Evolutionary conservation across 2,113 vertebrate genomes (phyloP).

Genomic region (Notechis scutatus): DNA sequence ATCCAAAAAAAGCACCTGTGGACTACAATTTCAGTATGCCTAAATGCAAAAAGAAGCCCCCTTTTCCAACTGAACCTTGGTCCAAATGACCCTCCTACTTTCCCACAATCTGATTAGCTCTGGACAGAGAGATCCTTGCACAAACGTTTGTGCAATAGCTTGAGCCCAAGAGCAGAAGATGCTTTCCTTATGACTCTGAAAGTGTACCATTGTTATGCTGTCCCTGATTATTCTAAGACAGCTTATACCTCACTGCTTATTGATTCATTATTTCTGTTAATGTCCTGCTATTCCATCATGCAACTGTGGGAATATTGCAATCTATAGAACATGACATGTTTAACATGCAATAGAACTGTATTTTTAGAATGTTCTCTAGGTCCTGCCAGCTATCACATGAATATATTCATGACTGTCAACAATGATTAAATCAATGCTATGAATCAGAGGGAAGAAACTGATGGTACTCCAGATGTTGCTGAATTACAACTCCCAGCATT

Average conservation of each 20-base stretch:
- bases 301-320: neutral
- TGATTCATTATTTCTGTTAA: neutral
- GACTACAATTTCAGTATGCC: neutral
- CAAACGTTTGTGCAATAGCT: neutral
- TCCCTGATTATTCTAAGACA: neutral
- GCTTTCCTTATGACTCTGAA: neutral
- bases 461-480: neutral
- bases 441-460: neutral
- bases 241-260: neutral
- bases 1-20: neutral
- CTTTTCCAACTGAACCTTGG: neutral
- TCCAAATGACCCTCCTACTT: neutral
- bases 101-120: neutral
- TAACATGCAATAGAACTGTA: neutral
- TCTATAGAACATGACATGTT: neutral
- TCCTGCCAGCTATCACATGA: neutral
- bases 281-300: neutral
- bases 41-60: neutral
- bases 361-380: neutral
- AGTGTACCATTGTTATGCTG: neutral
- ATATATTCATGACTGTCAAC: neutral
- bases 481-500: neutral
- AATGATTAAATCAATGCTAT: neutral
- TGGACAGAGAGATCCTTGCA: neutral
- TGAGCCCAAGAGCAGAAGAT: neutral